Evolutionary conservation across 2,113 vertebrate genomes (phyloP).

Genomic region (Corynorhinus townsendii): DNA sequence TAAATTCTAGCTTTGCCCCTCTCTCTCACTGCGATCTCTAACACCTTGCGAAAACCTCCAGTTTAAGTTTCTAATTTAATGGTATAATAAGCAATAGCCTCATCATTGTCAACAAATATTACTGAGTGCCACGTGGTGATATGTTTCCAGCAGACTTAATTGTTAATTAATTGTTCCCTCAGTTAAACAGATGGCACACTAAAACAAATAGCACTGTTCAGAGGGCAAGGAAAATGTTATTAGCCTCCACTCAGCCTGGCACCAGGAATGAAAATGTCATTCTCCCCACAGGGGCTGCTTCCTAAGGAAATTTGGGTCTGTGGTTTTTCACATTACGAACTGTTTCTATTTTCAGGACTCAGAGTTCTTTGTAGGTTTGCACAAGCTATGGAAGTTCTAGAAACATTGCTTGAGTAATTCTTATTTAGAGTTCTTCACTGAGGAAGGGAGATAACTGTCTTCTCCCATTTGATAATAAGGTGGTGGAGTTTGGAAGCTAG

Average conservation of each 20-base stretch:
- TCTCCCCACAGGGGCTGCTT: neutral
- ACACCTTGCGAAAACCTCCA: neutral
- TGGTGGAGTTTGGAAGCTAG: neutral
- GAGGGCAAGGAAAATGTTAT: neutral
- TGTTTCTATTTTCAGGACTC: neutral
- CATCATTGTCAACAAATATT: conserved; percentile 12
- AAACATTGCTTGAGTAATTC: neutral
- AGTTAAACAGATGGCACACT: neutral
- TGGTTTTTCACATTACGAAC: neutral
- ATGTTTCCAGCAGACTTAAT: neutral
- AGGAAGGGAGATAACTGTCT: neutral
- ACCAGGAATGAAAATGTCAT: neutral
- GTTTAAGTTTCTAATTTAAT: neutral
- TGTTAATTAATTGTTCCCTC: conserved; percentile 38
- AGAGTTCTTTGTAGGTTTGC: neutral
- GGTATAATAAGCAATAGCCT: neutral
- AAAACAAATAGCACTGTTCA: conserved; percentile 9
- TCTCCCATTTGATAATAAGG: conserved; percentile 6
- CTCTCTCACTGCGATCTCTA: neutral
- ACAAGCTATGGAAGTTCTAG: neutral
- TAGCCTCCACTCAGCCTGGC: neutral
- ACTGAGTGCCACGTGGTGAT: neutral
- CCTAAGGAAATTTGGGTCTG: neutral
- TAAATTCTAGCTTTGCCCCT: neutral
- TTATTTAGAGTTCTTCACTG: neutral